Base-by-base conservation (phyloP, 1,140 invertebrate species). In the Spodoptera litura region DNA sequence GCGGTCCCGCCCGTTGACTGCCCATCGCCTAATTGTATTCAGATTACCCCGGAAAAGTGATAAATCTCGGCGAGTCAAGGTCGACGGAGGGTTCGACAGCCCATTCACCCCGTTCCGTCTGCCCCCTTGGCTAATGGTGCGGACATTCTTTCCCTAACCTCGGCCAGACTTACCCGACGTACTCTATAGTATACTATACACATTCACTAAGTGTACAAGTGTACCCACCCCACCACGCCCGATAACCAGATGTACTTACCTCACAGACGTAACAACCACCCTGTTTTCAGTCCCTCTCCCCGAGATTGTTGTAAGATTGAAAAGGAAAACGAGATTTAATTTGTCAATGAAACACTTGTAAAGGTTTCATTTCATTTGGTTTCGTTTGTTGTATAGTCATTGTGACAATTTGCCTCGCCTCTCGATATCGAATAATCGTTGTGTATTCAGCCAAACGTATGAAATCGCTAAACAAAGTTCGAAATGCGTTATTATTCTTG, bases 51-150 rank as follows among this genome's bases (percentile, higher is more conserved):
- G 88, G 88, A 89, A 92, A 89, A 92, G 90, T 91, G 88, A 93
- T 93, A 93, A 93, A 92, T 92, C 88, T 90, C 83, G 74, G 83
- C 78, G 89, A 90, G 91, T 93, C 92, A 93, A 94, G 92, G 92
- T 93, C 91, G 88, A 20, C 82, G 77, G 89, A 91, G 89, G 91
- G 90, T 92, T 93, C 88, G 90, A 91, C 87, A 88, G 90, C 85
- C 85, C 88, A 88, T 89, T 91, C 88, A 92, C 92, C 90, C 90
- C 86, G 86, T 89, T 84, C 82, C 83, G 83, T 83, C 83, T 84
- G 79, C 87, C 88, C 91, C 89, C 91, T 84, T 84, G 72, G 83
- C 84, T 92, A 90, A 92, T 89, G 89, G 87, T 88, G 84, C 87
- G 85, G 86, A 88, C 86, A 88, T 91, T 94, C 91, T 92, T 91